Evolutionary conservation across 2,888 invertebrate species (phyloP).

Genomic region (Drosophila stalkeri): DNA sequence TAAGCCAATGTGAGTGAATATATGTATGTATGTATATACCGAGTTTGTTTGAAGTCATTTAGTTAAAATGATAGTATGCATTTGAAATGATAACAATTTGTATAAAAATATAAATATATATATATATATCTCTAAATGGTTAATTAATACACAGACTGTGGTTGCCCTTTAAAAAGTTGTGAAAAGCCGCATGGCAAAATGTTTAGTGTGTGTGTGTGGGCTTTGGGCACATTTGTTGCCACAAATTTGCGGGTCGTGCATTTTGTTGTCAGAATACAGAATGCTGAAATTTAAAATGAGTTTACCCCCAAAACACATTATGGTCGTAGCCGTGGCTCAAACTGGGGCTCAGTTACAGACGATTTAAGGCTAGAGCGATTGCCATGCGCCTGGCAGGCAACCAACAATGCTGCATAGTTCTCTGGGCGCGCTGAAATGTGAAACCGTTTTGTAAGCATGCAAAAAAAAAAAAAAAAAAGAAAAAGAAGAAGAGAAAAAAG

Average conservation of each 20-base stretch:
- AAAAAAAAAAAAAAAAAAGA: slow-evolving; percentile 5
- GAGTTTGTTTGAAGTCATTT: not conserved
- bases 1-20: not conserved
- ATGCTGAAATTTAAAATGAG: slow-evolving; percentile 58
- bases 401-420: slow-evolving; percentile 61
- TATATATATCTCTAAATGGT: not conserved
- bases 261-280: slow-evolving; percentile 16
- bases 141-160: not conserved
- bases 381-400: slow-evolving; percentile 56
- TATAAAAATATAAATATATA: not conserved
- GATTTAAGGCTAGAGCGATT: not conserved
- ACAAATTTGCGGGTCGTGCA: slow-evolving; percentile 38
- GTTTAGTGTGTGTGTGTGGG: not conserved
- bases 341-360: slow-evolving; percentile 18
- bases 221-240: slow-evolving; percentile 22
- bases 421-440: slow-evolving; percentile 76
- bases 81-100: not conserved
- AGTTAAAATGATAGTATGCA: not conserved
- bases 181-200: not conserved
- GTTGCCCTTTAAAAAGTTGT: slow-evolving; percentile 4
- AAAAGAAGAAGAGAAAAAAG: too few species aligned
- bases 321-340: not conserved
- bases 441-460: slow-evolving; percentile 59
- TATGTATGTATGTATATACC: not conserved
- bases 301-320: slow-evolving; percentile 43